Percentiles rank a stretch among this genome's conserved stretches.
These are phyloP conservation scores for Zootoca vivipara DNA, from an alignment of 2,113 vertebrate genomes.

Conservation along the genomic window DNA sequence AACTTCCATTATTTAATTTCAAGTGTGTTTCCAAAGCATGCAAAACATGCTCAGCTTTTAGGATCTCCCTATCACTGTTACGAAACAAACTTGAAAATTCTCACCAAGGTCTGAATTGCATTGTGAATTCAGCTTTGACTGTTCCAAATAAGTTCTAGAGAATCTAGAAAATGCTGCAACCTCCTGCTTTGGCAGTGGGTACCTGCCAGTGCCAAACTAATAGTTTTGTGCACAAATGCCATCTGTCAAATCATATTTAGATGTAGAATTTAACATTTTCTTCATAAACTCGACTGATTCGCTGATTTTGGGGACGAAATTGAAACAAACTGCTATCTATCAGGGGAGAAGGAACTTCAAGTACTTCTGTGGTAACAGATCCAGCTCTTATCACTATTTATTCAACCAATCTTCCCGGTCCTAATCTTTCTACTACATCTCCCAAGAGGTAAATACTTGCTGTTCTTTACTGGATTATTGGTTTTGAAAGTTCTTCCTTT, in stretches of 20 bases:
- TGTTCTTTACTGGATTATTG: not conserved
- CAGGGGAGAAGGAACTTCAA: constrained; percentile 39
- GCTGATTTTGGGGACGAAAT: constrained; percentile 31
- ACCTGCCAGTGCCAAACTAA: not conserved
- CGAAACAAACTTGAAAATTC: not conserved
- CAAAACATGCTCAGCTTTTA: not conserved
- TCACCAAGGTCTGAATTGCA: not conserved
- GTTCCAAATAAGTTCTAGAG: not conserved
- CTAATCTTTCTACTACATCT: constrained; percentile 1
- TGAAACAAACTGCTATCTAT: constrained; percentile 21
- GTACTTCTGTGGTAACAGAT: not conserved
- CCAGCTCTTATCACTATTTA: constrained; percentile 6
- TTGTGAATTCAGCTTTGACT: not conserved
- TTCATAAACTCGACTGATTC: constrained; percentile 27
- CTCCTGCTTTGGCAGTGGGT: not conserved
- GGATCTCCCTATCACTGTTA: not conserved
- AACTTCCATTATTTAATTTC: not conserved
- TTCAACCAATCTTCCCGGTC: constrained; percentile 32
- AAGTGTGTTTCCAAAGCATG: not conserved
- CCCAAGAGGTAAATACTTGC: constrained; percentile 62
- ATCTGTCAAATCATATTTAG: not conserved
- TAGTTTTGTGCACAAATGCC: not conserved
- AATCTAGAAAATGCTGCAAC: not conserved
- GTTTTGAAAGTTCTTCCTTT: not conserved
- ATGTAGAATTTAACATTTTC: constrained; percentile 40